These are phyloP conservation scores for Setophaga coronata DNA, from an alignment of 2,113 vertebrate genomes.

Conservation along the genomic window DNA sequence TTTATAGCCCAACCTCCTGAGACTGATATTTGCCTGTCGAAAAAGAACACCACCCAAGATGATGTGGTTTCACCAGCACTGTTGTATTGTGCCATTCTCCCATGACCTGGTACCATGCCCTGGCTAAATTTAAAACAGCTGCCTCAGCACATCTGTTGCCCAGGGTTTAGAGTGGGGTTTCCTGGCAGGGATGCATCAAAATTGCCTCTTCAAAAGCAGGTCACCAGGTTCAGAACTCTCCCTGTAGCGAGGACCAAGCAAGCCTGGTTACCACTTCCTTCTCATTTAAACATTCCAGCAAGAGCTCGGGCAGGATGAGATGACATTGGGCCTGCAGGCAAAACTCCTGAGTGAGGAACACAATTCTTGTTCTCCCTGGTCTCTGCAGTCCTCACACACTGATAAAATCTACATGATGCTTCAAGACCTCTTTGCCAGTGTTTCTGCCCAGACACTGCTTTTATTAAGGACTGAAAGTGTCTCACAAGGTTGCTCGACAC, in stretches of 20 bases:
- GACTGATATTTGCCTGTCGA: neutral
- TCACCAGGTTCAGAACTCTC: neutral
- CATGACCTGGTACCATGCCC: neutral
- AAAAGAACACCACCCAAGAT: neutral
- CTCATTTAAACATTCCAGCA: neutral
- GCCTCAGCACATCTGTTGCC: neutral
- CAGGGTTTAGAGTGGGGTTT: neutral
- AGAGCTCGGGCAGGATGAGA: neutral
- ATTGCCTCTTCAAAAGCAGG: neutral
- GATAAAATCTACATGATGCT: neutral
- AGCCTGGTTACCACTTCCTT: neutral
- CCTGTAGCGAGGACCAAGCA: neutral
- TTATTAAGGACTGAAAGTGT: neutral
- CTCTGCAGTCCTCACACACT: neutral
- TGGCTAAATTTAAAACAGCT: neutral
- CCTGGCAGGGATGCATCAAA: neutral
- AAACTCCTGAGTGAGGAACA: neutral
- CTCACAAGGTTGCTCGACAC: neutral
- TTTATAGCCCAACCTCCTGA: neutral
- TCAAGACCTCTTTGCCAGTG: neutral
- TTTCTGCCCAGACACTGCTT: neutral
- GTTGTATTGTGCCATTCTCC: fast-evolving
- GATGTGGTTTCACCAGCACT: neutral
- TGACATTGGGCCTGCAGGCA: neutral
- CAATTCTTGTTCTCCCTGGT: neutral